Conservation (phyloP, 35 echinoderm and acorn worm species). For the Apostichopus californicus region DNA sequence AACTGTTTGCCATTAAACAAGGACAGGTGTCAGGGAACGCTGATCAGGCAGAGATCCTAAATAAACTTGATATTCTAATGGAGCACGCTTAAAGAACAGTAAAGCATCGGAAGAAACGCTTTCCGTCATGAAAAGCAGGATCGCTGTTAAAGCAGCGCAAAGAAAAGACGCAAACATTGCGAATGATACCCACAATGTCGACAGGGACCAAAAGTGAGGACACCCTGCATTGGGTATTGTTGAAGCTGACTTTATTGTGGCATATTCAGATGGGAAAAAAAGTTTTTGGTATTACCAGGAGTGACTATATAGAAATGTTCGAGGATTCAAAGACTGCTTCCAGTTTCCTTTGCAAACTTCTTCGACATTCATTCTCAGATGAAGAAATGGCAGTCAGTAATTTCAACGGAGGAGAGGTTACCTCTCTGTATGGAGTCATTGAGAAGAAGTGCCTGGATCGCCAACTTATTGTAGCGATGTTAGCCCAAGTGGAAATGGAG, state of each 20-base stretch:
- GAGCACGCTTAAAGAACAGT: slow-evolving; percentile 1
- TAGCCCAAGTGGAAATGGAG: slow-evolving; percentile 7
- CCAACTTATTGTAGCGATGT: neutral
- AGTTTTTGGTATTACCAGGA: neutral
- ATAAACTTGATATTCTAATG: too few relatives aligned
- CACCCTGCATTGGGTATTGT: neutral
- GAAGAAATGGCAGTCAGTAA: slow-evolving; percentile 16
- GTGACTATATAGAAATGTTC: neutral
- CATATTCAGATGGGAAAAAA: slow-evolving; percentile 24
- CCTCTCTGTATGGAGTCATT: neutral
- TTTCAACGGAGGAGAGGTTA: slow-evolving; percentile 29
- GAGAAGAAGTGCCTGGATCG: neutral
- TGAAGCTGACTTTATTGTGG: neutral
- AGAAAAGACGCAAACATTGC: neutral
- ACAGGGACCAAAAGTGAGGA: neutral
- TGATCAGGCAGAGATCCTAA: neutral
- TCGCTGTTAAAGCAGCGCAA: neutral
- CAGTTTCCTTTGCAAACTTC: slow-evolving; percentile 7
- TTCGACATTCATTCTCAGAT: slow-evolving; percentile 24
- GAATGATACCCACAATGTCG: neutral
- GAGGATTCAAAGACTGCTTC: neutral
- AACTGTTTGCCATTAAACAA: neutral
- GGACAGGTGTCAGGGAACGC: neutral
- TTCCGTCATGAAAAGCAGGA: neutral
- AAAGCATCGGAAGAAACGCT: neutral